Base-by-base conservation (phyloP, 2,888 invertebrate species). In the Bhutanitis thaidina region DNA sequence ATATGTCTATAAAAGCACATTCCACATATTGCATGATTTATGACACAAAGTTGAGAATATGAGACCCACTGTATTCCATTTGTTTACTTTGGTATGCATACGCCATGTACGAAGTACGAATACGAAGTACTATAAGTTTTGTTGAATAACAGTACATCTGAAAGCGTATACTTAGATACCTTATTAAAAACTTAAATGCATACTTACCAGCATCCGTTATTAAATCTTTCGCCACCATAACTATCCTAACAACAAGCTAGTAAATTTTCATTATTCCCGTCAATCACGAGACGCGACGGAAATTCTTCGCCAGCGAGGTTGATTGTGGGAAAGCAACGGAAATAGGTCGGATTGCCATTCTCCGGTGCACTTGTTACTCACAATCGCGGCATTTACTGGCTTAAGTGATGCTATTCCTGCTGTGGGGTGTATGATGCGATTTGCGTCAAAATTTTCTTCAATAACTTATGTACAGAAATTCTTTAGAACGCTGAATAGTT, bases 281-380 rank as follows among this genome's bases (percentile, higher is more conserved):
- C 74, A 71, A 67, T 75, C 71, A 69, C 53, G 48, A 56, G 45
- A 30, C 52, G 37, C 43, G 30, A 51, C 70, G 77, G 79, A 78
- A 74, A 74, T 76, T 62, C 67, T 57, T 62, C 73, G 65, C 75
- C 75, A 67, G 74, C 60, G 57, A 62, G 54, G 46, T 61, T 73
- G 76, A 74, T 75, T 78, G 74, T 75, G 71, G 74, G 64, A 60
- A 55, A 52, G 53, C 36, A 25, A 50, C 47, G 57, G 74, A 74
- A 74, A 73, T 74, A 65, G 48, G 40, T 43, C 29, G 49, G 61
- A 74, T 74, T 74, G 71, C 55, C 67, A 62, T 64, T 66, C 69
- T 61, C 66, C 61, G 61, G 61, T 54, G 54, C 55, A 48, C 56
- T 55, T 52, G 52, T 52, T 48, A 48, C 43, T 43, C 29, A 49